Evolutionary conservation across 2,113 vertebrate species (phyloP).

Genomic region (Zeus faber): DNA sequence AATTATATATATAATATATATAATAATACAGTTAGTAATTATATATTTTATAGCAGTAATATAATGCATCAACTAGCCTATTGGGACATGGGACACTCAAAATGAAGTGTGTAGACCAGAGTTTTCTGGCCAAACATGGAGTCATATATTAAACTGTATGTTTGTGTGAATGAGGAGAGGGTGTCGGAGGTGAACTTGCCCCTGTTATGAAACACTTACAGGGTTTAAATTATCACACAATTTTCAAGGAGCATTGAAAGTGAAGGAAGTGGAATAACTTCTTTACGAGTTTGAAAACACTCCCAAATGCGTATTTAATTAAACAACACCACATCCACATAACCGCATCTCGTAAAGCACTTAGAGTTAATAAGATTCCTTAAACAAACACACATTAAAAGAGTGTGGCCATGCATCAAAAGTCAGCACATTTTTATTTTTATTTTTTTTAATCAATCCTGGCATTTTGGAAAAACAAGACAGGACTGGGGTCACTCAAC

Average conservation of each 20-base stretch:
- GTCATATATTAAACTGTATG: neutral
- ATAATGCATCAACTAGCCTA: too few relatives aligned
- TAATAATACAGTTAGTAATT: neutral
- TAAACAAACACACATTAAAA: slow-evolving; percentile 45
- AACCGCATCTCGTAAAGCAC: slow-evolving; percentile 59
- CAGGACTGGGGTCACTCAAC: slow-evolving; percentile 7
- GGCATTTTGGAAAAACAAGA: slow-evolving; percentile 16
- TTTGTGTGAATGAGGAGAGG: slow-evolving; percentile 13
- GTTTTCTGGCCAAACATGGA: slow-evolving; percentile 23
- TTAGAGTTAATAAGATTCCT: slow-evolving; percentile 54
- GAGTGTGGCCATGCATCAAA: slow-evolving; percentile 30
- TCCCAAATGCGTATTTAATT: slow-evolving; percentile 63
- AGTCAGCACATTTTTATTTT: too few relatives aligned
- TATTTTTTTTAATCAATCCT: too few relatives aligned
- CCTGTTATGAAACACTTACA: slow-evolving; percentile 68
- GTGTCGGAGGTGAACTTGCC: slow-evolving; percentile 31
- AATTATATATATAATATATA: too few relatives aligned
- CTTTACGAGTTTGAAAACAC: slow-evolving; percentile 62
- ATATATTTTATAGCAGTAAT: too few relatives aligned
- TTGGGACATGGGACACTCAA: too few relatives aligned
- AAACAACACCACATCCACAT: slow-evolving; percentile 62
- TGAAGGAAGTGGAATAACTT: slow-evolving; percentile 57
- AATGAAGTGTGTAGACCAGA: slow-evolving; percentile 7
- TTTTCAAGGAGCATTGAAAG: slow-evolving; percentile 54
- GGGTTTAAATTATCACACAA: slow-evolving; percentile 60